These are phyloP conservation scores for Mus minutoides DNA, from an alignment of 2,797 vertebrate genomes.

Conservation along the genomic window DNA sequence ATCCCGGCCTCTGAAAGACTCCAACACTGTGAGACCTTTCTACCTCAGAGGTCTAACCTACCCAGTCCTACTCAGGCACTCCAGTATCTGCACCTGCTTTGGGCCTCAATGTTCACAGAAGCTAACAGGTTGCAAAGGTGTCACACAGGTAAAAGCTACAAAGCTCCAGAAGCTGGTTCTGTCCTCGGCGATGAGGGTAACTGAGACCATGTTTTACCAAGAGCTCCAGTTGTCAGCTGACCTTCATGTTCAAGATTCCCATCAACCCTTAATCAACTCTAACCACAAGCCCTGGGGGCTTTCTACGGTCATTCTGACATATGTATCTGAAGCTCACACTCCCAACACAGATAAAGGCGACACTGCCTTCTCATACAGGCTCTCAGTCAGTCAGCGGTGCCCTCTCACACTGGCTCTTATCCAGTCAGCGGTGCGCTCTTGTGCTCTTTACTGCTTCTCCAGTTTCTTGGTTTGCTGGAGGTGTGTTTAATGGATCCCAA, in stretches of 20 bases:
- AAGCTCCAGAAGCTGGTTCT: neutral
- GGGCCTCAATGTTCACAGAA: neutral
- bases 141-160: neutral
- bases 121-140: neutral
- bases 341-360: neutral
- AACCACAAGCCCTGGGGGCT: neutral
- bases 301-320: neutral
- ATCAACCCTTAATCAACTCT: neutral
- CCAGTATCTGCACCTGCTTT: neutral
- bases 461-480: slow-evolving; percentile 15
- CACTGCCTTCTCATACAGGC: neutral
- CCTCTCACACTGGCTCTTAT: neutral
- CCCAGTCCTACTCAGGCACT: neutral
- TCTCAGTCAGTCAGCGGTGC: no score
- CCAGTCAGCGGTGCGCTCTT: neutral
- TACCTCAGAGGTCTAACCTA: neutral
- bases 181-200: neutral
- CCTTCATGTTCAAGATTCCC: neutral
- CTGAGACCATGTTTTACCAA: neutral
- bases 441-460: neutral
- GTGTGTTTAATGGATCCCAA: neutral
- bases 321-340: neutral
- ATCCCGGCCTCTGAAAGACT: neutral
- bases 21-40: neutral
- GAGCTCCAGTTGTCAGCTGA: neutral